Conservation (phyloP, 2,888 invertebrate genomes). For the Camponotus fellah region DNA sequence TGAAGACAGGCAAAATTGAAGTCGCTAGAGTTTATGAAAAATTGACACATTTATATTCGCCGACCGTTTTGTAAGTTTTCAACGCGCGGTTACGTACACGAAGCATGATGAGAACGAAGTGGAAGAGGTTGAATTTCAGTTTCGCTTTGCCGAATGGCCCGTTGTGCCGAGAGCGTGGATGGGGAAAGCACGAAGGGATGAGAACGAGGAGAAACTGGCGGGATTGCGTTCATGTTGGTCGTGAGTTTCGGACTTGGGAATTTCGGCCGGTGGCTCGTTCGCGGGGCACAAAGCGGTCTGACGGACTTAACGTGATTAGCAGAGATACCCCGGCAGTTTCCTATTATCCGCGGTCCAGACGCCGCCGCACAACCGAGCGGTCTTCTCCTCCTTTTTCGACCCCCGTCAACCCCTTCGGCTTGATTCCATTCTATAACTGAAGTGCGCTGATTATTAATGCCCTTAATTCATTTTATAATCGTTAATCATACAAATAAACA, state of each 20-base stretch:
- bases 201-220: slow-evolving; percentile 68
- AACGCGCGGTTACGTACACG: slow-evolving; percentile 43
- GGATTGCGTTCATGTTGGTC: slow-evolving; percentile 73
- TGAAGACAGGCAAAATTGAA: not conserved
- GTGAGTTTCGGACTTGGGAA: slow-evolving; percentile 79
- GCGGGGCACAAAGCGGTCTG: slow-evolving; percentile 84
- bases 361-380: slow-evolving; percentile 75
- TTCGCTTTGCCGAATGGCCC: slow-evolving; percentile 64
- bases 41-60: slow-evolving; percentile 18
- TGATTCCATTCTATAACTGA: slow-evolving; percentile 63
- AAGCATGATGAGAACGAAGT: slow-evolving; percentile 70
- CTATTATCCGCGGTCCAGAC: slow-evolving; percentile 85
- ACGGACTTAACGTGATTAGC: slow-evolving; percentile 85
- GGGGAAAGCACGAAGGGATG: slow-evolving; percentile 62
- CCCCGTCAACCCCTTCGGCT: slow-evolving; percentile 73
- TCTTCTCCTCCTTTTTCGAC: slow-evolving; percentile 63
- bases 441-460: slow-evolving; percentile 72
- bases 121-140: slow-evolving; percentile 76
- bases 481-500: not conserved
- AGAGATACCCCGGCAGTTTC: slow-evolving; percentile 83
- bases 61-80: slow-evolving; percentile 61
- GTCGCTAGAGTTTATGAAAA: slow-evolving; percentile 5
- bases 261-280: slow-evolving; percentile 79
- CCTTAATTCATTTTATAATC: slow-evolving; percentile 49
- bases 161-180: slow-evolving; percentile 58